Evolutionary conservation across 2,797 vertebrate species (phyloP), one percentile per base, ranked within the genome.

Genomic region (Etheostoma perlongum): DNA sequence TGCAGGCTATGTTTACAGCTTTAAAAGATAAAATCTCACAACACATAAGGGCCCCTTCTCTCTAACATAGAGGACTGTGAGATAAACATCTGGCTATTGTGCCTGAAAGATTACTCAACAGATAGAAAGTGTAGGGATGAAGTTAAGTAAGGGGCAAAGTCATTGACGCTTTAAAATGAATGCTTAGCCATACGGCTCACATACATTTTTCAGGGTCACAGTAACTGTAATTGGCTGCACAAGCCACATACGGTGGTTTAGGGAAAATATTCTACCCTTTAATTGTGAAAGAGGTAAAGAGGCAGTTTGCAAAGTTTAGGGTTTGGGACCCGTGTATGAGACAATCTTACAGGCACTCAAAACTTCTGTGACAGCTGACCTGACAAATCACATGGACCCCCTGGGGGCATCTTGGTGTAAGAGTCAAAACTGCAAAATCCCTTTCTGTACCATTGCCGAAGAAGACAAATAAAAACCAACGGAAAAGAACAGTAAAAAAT

Each of bases 321-420:
- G 72, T 82, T 33, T 58, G 74, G 80, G 72, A 84, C 64, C 81
- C n/a, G 21, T 77, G 74, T 77, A 68, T 59, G 25, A 74, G 67
- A 85, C 75, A 72, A 74, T 90, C 82, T 79, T 77, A 83, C 83
- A 92, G 92, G 91, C 91, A 93, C 89, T 93, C 83, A 66, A 85
- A 85, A 72, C 79, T 33, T 74, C 77, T 82, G 66, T 78, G 65
- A 72, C 71, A 65, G 60, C 59, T 75, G 72, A 86, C 58, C 44
- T 59, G 58, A 76, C 58, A 70, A 76, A 80, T 82, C 83, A 80
- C 86, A 72, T 67, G 23, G 67, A 89, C 78, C 84, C 84, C 86
- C 81, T 74, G 59, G 52, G 83, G 86, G 76, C 67, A 76, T 85
- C 67, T 81, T 76, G 44, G 52, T 82, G 69, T 81, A 70, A 70